Evolutionary conservation across 2,113 vertebrate genomes (phyloP).

Genomic region (Clarias batrachus): DNA sequence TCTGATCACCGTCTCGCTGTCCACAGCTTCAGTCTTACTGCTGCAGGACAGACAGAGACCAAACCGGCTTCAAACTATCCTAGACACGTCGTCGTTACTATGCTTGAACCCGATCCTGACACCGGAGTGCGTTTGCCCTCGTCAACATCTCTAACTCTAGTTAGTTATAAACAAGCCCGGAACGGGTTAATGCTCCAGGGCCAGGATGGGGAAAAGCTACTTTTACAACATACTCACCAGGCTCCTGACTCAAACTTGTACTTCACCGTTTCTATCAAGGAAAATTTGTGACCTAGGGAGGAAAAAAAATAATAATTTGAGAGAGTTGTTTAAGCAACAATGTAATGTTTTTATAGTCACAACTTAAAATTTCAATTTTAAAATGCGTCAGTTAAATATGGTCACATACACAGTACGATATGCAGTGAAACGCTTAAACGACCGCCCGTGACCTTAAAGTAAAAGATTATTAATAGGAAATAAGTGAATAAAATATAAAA

Average conservation of each 20-base stretch:
- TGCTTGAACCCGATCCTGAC: no score
- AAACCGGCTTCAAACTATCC: neutral
- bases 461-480: no score
- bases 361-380: neutral
- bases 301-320: constrained; percentile 31
- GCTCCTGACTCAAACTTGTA: constrained; percentile 94
- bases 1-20: constrained; percentile 93
- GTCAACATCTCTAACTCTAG: neutral
- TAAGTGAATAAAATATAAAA: no score
- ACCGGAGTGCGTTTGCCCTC: neutral
- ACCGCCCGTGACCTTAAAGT: no score
- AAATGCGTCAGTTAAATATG: no score
- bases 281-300: constrained; percentile 80
- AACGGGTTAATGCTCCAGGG: constrained; percentile 7
- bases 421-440: no score
- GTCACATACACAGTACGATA: no score
- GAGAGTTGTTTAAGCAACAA: neutral
- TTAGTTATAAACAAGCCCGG: neutral
- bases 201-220: neutral
- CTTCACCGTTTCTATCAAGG: constrained; percentile 84
- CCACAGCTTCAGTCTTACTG: constrained; percentile 89
- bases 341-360: no score
- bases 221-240: constrained; percentile 76
- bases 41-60: constrained; percentile 61
- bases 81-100: neutral